phyloP scores from a whole-genome alignment of 2,113 vertebrate species.

The Oncorhynchus clarkii region DNA sequence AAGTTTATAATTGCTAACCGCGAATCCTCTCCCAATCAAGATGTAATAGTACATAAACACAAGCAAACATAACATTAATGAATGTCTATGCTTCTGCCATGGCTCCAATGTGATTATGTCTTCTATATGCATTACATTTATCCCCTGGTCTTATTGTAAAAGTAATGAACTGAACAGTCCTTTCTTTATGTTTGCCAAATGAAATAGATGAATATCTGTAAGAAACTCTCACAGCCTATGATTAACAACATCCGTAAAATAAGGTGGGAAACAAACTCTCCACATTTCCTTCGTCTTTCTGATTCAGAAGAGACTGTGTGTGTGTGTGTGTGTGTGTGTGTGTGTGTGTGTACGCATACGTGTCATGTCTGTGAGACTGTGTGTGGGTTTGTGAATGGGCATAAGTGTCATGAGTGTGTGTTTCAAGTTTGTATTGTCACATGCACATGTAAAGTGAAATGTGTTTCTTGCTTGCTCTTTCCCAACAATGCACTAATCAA shows the following conservation, averaged over 20 bases:
- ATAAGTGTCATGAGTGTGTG: neutral
- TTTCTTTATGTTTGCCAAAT: neutral
- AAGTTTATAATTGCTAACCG: neutral
- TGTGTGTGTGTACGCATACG: neutral
- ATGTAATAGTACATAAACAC: neutral
- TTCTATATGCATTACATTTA: neutral
- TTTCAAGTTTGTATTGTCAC: neutral
- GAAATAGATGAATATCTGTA: no score
- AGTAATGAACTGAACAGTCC: neutral
- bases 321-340: neutral
- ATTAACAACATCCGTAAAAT: neutral
- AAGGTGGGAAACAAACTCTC: neutral
- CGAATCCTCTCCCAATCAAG: neutral
- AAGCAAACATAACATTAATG: neutral
- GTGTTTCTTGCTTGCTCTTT: no score
- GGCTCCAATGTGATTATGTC: neutral
- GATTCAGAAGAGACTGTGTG: neutral
- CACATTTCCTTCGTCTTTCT: neutral
- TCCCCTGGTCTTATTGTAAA: neutral
- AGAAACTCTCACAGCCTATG: no score
- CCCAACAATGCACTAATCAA: no score
- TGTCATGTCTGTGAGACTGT: neutral
- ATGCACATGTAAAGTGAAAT: no score
- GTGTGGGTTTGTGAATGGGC: neutral
- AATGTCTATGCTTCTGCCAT: neutral